Evolutionary conservation across 2,888 invertebrate genomes (phyloP).

Genomic region (Tachystola acroxantha): DNA sequence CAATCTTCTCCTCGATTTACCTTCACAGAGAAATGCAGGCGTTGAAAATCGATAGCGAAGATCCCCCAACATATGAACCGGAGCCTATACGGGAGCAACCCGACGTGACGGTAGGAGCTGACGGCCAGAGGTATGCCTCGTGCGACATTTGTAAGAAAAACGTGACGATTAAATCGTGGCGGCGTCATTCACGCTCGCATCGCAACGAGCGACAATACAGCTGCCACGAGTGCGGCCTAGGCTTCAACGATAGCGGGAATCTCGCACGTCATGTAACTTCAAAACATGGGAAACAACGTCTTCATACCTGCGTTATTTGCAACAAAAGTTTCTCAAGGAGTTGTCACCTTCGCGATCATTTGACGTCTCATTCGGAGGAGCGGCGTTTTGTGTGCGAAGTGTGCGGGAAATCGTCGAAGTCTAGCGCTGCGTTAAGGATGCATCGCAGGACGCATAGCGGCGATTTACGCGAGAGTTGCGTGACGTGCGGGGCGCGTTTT

Average conservation of each 20-base stretch:
- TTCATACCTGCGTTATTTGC: constrained; percentile 68
- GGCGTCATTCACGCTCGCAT: constrained; percentile 67
- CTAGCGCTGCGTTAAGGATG: constrained; percentile 69
- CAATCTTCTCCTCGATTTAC: constrained; percentile 10
- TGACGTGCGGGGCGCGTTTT: constrained; percentile 74
- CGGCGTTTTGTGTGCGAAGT: constrained; percentile 71
- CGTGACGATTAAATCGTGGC: constrained; percentile 42
- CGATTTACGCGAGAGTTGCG: constrained; percentile 53
- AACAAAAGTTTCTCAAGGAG: constrained; percentile 64
- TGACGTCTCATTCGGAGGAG: constrained; percentile 55
- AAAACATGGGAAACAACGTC: constrained; percentile 62
- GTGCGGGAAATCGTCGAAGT: constrained; percentile 74
- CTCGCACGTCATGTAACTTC: constrained; percentile 71
- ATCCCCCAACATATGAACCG: neutral
- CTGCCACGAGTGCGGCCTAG: constrained; percentile 74
- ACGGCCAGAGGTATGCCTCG: constrained; percentile 28
- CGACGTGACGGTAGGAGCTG: constrained; percentile 16
- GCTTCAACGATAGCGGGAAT: constrained; percentile 65
- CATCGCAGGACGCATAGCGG: constrained; percentile 59
- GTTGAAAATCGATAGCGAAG: neutral
- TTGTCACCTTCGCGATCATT: constrained; percentile 69
- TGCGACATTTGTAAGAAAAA: constrained; percentile 60
- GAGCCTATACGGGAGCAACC: neutral
- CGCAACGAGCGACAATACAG: constrained; percentile 50
- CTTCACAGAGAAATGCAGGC: constrained; percentile 7